Base-by-base conservation (phyloP, 2,797 vertebrate genomes). In the Rhynchonycteris naso region DNA sequence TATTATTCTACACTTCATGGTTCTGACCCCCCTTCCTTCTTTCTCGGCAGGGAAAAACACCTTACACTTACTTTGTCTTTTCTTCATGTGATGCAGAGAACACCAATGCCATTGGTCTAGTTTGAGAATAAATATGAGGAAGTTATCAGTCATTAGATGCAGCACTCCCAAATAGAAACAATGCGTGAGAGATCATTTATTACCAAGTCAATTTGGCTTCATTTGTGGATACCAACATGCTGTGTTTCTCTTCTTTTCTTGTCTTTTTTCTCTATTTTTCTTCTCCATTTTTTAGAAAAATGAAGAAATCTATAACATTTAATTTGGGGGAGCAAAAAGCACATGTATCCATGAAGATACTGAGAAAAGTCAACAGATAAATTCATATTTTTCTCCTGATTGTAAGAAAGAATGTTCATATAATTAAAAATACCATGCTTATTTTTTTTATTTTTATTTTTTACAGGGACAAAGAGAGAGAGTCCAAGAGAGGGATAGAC, bases 101-200 rank as follows among this genome's bases (percentile, higher is more conserved):
- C 68, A 71, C 50, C 52, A 93, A 47, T 89, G 75, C 68, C 91
- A 75, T 91, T 90, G 93, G 89, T 63, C 54, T 95, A 86, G 74
- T 96, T 68, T 94, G 82, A 95, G 97, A 97, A 97, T 96, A 95
- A 96, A 96, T 95, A 95, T 96, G 90, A 97, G 92, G 90, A 94
- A 95, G 96, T 97, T 96, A 87, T 95, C 78, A 95, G 88, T 96
- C 94, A 96, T 91, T 83, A 96, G 58, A 75, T 81, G 28, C 75
- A 81, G 24, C 76, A 13, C 54, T 52, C 81, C 65, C 61, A 95
- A 96, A 97, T 75, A 56, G 68, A 96, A 92, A 85, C 24, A 28
- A 47, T 93, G 89, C 76, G 68, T 35, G 82, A 94, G 84, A 91
- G 59, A 43, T 63, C 93, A 21, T 96, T 97, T 97, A 80, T 95